Evolutionary conservation across 2,888 invertebrate species (phyloP).

Genomic region (Parnassius apollo): DNA sequence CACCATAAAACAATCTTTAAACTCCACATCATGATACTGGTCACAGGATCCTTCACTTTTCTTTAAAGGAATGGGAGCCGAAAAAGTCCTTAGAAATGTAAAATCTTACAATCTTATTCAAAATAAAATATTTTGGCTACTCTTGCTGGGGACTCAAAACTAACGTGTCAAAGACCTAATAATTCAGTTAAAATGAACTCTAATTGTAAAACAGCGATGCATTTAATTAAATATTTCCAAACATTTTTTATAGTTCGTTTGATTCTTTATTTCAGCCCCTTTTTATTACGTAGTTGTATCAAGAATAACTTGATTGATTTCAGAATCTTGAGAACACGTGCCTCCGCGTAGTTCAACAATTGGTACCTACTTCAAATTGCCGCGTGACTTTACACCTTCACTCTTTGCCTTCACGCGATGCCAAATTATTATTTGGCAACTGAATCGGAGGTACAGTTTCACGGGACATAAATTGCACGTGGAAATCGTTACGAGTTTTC

Average conservation of each 20-base stretch:
- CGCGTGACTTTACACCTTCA: constrained; percentile 24
- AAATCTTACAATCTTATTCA: no score
- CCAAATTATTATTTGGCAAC: constrained; percentile 15
- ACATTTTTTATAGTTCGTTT: not conserved
- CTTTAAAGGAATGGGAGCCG: no score
- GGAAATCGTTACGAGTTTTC: not conserved
- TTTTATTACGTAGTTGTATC: constrained; percentile 14
- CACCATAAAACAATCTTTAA: no score
- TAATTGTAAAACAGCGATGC: not conserved
- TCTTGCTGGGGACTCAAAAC: no score
- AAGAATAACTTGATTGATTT: constrained; percentile 26
- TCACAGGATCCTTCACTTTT: no score
- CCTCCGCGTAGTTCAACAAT: constrained; percentile 1
- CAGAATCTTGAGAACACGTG: constrained; percentile 19
- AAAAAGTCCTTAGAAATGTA: no score
- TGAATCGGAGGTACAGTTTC: constrained; percentile 11
- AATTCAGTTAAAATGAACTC: no score
- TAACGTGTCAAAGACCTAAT: no score
- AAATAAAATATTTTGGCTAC: no score
- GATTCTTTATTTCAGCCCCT: constrained; percentile 1
- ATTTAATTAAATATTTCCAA: not conserved
- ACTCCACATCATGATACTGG: no score
- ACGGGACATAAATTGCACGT: constrained; percentile 11
- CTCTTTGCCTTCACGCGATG: constrained; percentile 22
- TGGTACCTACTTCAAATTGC: constrained; percentile 1